These are phyloP conservation scores for Sabatieria punctata DNA, from an alignment of 2,888 invertebrate genomes.

Conservation along the genomic window DNA sequence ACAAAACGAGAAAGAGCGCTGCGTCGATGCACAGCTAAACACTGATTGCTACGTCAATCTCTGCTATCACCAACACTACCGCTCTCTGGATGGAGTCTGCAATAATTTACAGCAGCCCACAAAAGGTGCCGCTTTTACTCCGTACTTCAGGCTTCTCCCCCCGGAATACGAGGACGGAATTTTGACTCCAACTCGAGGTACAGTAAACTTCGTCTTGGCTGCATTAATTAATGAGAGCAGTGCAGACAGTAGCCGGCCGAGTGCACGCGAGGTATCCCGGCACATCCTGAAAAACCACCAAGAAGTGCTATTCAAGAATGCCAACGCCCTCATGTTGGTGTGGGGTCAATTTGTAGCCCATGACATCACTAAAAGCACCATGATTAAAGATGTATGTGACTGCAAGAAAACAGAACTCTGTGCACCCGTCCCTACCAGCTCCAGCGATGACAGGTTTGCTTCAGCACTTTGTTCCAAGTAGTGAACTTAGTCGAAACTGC, in stretches of 20 bases:
- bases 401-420: too few species aligned
- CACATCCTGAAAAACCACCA: slow-evolving; percentile 23
- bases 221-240: too few species aligned
- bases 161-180: slow-evolving; percentile 27
- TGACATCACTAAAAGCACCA: slow-evolving; percentile 12
- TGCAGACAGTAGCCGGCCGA: slow-evolving; percentile 16
- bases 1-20: too few species aligned
- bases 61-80: slow-evolving; percentile 42
- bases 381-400: too few species aligned
- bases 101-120: slow-evolving; percentile 77
- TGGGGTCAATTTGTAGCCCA: slow-evolving; percentile 11
- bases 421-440: too few species aligned
- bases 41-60: slow-evolving; percentile 25
- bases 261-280: slow-evolving; percentile 24
- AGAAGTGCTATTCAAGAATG: slow-evolving; percentile 18
- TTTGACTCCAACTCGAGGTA: slow-evolving; percentile 19
- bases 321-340: slow-evolving; percentile 11
- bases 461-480: too few species aligned
- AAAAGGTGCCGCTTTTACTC: slow-evolving; percentile 78
- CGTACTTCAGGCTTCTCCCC: slow-evolving; percentile 30
- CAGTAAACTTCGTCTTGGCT: too few species aligned
- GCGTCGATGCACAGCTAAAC: too few species aligned
- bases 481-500: too few species aligned
- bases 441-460: too few species aligned
- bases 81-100: slow-evolving; percentile 78